A percentile compares a stretch with the other conserved stretches of the same genome.
Conservation (phyloP, 2,888 invertebrate genomes). For the Caenorhabditis sp. region DNA sequence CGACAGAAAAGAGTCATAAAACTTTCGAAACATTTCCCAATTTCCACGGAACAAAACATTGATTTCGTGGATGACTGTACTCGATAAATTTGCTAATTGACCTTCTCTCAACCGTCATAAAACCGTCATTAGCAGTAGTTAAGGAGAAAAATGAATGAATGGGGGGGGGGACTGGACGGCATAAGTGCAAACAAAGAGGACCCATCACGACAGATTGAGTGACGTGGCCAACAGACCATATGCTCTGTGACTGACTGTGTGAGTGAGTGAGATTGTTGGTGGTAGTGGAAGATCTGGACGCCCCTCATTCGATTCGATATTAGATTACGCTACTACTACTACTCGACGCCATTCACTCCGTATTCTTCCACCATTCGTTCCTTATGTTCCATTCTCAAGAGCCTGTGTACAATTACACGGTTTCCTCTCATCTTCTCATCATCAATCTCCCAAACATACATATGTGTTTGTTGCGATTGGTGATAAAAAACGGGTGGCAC, state of each 20-base stretch:
- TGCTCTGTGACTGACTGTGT: background rate
- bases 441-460: no score
- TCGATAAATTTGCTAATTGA: background rate
- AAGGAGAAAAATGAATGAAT: background rate
- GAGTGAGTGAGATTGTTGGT: background rate
- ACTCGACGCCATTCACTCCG: no score
- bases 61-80: no score
- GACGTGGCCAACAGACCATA: conserved; percentile 12
- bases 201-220: conserved; percentile 9
- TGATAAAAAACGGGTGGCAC: conserved; percentile 4
- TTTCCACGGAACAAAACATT: no score
- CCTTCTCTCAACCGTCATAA: background rate
- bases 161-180: background rate
- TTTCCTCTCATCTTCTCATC: conserved; percentile 1
- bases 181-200: conserved; percentile 8
- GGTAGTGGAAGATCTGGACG: no score
- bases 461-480: background rate
- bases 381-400: conserved; percentile 11
- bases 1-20: no score
- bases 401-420: conserved; percentile 5
- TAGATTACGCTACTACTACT: background rate
- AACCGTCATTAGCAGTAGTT: background rate
- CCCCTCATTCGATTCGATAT: no score
- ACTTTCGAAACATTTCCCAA: no score
- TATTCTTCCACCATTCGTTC: no score